Evolutionary conservation across 2,797 vertebrate species (phyloP), one percentile per base, ranked within the genome.

Genomic region (Schizopygopsis pylzovi): DNA sequence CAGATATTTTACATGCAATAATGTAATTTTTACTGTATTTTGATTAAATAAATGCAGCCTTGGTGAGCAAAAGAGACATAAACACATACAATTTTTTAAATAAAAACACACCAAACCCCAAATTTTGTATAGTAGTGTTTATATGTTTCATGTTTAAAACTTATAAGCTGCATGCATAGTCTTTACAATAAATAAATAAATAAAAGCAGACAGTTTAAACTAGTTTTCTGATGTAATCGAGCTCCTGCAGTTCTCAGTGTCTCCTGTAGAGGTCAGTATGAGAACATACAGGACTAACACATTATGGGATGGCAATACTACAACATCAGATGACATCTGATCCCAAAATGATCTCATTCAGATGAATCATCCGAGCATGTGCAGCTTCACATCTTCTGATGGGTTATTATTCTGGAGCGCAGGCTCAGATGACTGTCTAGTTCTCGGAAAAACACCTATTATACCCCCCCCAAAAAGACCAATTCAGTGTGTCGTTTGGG

Each of bases 231-330:
- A 63, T 28, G 61, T 65, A 11, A 63, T 28, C 12, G 39, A 43
- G 39, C 45, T 75, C 22, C 1, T 33, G 45, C 45, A 52, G 39
- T 52, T 75, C 47, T 52, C 47, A 2, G 47, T 11, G 72, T 33
- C 1, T 67, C 79, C 79, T 67, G 16, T 33, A 67, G 79, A 80
- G 79, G 79, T 43, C 79, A 80, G 61, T 85, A 37, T 86, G 82
- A 9, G 70, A 47, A 33, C 18, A 59, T 33, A 56, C 39, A 43
- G 47, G 4, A 37, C 16, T 6, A 16, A 6, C 15, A 67, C 28
- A 65, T 82, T 41, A 41, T 22, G 41, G 71, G 28, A 47, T 25
- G 22, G 41, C 16, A 16, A 47, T 25, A 47, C n/a, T 45, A 73
- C n/a, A 73, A 73, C 71, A 49, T 18, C 15, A 25, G 71, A 73